Percentiles rank a stretch among this genome's conserved stretches.
Conservation (phyloP, 2,888 invertebrate genomes). For the Leptarthrus brevirostris region DNA sequence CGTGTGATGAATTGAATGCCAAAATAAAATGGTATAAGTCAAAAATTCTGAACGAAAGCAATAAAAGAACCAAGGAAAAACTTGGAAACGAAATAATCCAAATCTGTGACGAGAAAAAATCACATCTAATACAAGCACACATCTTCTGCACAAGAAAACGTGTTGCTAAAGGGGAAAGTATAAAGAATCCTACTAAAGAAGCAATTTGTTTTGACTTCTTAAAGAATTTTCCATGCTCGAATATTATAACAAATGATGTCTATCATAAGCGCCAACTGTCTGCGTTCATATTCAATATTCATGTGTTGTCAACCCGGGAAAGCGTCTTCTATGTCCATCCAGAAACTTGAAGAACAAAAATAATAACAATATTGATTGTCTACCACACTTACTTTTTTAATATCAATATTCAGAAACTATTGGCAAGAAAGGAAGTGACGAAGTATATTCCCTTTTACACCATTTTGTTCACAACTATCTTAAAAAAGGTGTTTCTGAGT, state of each 20-base stretch:
- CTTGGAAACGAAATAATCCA: no score
- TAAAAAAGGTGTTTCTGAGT: neutral
- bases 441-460: slow-evolving; percentile 1
- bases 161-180: neutral
- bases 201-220: neutral
- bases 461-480: neutral
- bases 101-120: neutral
- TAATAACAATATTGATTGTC: no score
- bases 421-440: neutral
- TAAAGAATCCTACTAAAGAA: neutral
- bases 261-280: neutral
- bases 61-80: no score
- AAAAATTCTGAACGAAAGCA: no score
- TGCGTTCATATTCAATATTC: neutral
- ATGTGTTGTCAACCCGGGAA: neutral
- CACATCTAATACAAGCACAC: neutral
- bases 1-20: neutral
- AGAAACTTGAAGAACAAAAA: no score
- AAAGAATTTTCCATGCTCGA: neutral
- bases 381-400: no score
- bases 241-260: no score
- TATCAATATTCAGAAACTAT: no score
- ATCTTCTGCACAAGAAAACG: neutral
- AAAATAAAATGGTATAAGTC: no score
- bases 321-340: neutral